Percentiles rank a stretch among this genome's conserved stretches.
Evolutionary conservation across 1,140 invertebrate genomes (phyloP).

Genomic region (Tetraneura akinire): DNA sequence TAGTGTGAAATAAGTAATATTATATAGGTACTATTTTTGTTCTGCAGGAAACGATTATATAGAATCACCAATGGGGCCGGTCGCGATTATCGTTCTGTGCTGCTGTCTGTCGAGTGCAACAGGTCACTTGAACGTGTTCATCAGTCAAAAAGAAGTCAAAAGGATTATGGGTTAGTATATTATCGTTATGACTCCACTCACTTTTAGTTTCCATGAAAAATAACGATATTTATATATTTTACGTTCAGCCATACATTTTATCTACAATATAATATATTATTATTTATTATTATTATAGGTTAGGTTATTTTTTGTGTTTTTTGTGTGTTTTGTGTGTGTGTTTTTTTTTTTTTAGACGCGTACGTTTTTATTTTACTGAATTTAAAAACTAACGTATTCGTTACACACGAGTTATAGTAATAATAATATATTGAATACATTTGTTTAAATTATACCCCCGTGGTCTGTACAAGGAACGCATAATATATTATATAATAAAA

Average conservation of each 20-base stretch:
- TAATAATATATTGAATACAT: background rate
- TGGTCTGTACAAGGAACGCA: background rate
- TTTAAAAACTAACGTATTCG: no score
- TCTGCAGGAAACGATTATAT: conserved; percentile 3
- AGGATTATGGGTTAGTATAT: conserved; percentile 52
- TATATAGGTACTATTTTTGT: no score
- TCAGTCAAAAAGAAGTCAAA: conserved; percentile 53
- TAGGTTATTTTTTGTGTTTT: no score
- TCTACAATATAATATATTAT: background rate
- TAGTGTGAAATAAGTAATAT: no score
- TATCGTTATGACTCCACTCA: no score
- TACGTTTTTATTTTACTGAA: no score
- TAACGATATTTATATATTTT: no score
- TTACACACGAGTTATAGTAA: no score
- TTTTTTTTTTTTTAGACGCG: no score
- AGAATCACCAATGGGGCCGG: conserved; percentile 23
- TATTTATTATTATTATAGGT: background rate
- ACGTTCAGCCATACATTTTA: background rate
- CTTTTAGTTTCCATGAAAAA: background rate
- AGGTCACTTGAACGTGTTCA: conserved; percentile 53
- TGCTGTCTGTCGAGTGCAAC: conserved; percentile 41
- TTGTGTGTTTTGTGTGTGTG: no score
- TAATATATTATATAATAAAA: no score
- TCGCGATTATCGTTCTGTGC: conserved; percentile 14
- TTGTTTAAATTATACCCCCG: background rate